phyloP scores from a whole-genome alignment of 1,140 invertebrate genomes.

The Neodiprion pinetum region DNA sequence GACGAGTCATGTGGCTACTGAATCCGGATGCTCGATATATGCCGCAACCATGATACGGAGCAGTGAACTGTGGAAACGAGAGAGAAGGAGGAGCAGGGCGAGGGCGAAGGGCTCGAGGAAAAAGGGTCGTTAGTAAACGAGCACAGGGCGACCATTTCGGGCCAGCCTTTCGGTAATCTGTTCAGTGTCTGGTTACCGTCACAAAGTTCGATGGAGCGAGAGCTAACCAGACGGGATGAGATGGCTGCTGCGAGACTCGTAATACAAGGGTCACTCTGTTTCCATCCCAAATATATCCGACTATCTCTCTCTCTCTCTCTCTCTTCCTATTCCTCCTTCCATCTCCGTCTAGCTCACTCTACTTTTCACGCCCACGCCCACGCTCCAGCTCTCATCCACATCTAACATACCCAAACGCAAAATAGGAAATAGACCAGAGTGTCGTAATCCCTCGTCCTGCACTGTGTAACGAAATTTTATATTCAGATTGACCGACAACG shows the following conservation, averaged over 20 bases:
- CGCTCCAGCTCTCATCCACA: too few relatives aligned
- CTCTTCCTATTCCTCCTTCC: too few relatives aligned
- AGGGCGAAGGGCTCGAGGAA: neutral
- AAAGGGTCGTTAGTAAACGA: slow-evolving; percentile 4
- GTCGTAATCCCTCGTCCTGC: too few relatives aligned
- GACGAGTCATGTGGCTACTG: too few relatives aligned
- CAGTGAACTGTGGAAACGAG: neutral
- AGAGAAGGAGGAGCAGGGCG: neutral
- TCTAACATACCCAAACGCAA: too few relatives aligned
- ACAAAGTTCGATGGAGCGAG: slow-evolving; percentile 6
- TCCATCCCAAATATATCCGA: neutral
- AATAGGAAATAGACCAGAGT: too few relatives aligned
- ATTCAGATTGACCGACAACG: too few relatives aligned
- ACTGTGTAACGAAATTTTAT: too few relatives aligned
- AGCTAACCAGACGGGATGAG: neutral
- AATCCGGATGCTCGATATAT: too few relatives aligned
- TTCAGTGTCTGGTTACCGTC: slow-evolving; percentile 2
- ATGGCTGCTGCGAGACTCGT: neutral
- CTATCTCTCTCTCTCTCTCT: too few relatives aligned
- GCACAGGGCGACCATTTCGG: neutral
- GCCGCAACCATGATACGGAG: neutral
- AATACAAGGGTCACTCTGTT: neutral
- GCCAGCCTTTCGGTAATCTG: neutral
- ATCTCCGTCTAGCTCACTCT: neutral
- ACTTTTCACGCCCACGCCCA: neutral